phyloP scores from a whole-genome alignment of 2,888 invertebrate species.

The Drosophila bunnanda region DNA sequence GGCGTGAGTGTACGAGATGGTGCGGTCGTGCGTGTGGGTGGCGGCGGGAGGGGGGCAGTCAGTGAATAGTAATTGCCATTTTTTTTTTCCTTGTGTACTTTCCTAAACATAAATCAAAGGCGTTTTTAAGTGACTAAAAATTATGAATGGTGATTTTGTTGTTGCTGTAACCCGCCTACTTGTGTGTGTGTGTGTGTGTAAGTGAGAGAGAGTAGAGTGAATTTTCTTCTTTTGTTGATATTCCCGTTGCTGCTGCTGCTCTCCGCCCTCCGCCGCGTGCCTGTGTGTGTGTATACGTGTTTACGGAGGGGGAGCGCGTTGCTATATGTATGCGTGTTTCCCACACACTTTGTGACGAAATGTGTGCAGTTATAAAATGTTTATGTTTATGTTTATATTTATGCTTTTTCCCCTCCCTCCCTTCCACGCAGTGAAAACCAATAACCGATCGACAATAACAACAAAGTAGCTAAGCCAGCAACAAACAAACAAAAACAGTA shows the following conservation, averaged over 20 bases:
- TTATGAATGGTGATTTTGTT: conserved; percentile 13
- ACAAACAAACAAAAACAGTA: conserved; percentile 13
- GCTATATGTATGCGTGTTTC: conserved; percentile 42
- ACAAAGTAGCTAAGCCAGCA: conserved; percentile 27
- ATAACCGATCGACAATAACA: conserved; percentile 29
- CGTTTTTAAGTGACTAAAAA: conserved; percentile 4
- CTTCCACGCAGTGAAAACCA: background rate
- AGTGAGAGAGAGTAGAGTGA: conserved; percentile 12
- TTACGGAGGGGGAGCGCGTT: conserved; percentile 1
- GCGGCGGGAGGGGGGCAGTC: background rate
- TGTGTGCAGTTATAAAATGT: conserved; percentile 69
- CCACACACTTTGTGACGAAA: conserved; percentile 70
- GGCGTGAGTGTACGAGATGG: conserved; percentile 2
- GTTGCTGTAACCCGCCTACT: conserved; percentile 9
- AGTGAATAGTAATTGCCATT: conserved; percentile 10
- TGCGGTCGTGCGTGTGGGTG: conserved; percentile 7
- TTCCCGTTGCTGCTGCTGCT: conserved; percentile 6
- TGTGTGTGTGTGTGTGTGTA: background rate
- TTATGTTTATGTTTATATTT: conserved; percentile 39
- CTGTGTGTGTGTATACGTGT: conserved; percentile 36
- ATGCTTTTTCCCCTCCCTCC: conserved; percentile 12
- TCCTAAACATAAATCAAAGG: background rate
- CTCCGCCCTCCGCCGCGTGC: conserved; percentile 15
- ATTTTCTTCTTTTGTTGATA: conserved; percentile 63
- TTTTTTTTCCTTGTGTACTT: conserved; percentile 8